These are phyloP conservation scores for Eptesicus fuscus DNA, from an alignment of 2,113 vertebrate species.

Conservation along the genomic window DNA sequence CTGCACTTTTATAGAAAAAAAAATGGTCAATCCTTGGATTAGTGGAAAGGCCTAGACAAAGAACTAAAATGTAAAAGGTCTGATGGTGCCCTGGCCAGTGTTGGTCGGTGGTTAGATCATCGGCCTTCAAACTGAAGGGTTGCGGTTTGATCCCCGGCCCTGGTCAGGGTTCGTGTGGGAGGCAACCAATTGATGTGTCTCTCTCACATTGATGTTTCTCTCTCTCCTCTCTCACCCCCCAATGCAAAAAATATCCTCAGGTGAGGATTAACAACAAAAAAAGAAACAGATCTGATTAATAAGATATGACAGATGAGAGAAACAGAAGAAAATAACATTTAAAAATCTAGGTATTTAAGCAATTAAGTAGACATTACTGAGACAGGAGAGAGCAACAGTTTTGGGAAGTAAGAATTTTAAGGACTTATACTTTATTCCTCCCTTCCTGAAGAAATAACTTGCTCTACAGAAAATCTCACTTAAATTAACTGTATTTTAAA, in stretches of 20 bases:
- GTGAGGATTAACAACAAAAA: not conserved
- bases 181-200: no score
- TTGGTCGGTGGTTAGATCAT: no score
- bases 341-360: not conserved
- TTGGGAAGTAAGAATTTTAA: not conserved
- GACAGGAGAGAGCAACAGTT: not conserved
- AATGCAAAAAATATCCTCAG: no score
- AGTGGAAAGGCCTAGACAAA: not conserved
- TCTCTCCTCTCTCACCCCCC: no score
- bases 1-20: not conserved
- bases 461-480: not conserved
- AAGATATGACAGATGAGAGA: not conserved
- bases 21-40: not conserved
- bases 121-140: no score
- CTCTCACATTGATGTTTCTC: no score
- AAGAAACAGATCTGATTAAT: not conserved
- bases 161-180: no score
- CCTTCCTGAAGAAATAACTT: not conserved
- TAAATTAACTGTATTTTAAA: not conserved
- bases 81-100: no score
- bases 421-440: not conserved
- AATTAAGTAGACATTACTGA: not conserved
- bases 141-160: no score
- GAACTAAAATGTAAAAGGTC: not conserved
- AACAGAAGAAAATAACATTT: not conserved